These are phyloP conservation scores for Mellilla xanthometata DNA, from an alignment of 2,888 invertebrate genomes.

Conservation along the genomic window DNA sequence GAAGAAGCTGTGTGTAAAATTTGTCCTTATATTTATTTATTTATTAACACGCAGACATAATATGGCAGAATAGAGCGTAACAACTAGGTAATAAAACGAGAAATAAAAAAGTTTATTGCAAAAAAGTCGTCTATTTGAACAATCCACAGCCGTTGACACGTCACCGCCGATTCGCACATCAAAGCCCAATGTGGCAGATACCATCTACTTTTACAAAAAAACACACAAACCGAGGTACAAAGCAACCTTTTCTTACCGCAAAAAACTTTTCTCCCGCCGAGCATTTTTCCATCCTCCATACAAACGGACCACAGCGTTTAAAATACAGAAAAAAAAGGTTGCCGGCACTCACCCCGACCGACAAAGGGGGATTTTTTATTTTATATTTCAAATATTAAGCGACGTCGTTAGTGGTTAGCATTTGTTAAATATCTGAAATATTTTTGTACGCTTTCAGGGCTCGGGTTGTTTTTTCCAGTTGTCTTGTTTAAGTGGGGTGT, in stretches of 20 bases:
- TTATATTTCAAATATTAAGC: constrained; percentile 77
- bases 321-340: constrained; percentile 61
- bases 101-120: neutral
- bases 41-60: too few species aligned
- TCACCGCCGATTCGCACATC: constrained; percentile 18
- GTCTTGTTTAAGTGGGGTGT: constrained; percentile 53
- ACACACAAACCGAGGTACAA: constrained; percentile 46
- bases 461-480: constrained; percentile 60
- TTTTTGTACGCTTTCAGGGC: constrained; percentile 52
- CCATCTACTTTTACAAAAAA: constrained; percentile 26
- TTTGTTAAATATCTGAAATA: constrained; percentile 79
- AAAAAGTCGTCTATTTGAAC: constrained; percentile 4
- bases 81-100: too few species aligned
- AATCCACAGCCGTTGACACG: neutral
- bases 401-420: constrained; percentile 78
- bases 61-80: too few species aligned
- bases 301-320: constrained; percentile 75
- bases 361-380: constrained; percentile 73
- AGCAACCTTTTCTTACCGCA: constrained; percentile 80
- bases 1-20: too few species aligned
- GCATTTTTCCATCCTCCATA: constrained; percentile 71
- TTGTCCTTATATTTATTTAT: too few species aligned
- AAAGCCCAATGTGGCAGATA: constrained; percentile 27
- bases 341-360: constrained; percentile 54
- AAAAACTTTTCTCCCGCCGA: constrained; percentile 73